Evolutionary conservation across 1,140 invertebrate genomes (phyloP).

Genomic region (Cepaea nemoralis): DNA sequence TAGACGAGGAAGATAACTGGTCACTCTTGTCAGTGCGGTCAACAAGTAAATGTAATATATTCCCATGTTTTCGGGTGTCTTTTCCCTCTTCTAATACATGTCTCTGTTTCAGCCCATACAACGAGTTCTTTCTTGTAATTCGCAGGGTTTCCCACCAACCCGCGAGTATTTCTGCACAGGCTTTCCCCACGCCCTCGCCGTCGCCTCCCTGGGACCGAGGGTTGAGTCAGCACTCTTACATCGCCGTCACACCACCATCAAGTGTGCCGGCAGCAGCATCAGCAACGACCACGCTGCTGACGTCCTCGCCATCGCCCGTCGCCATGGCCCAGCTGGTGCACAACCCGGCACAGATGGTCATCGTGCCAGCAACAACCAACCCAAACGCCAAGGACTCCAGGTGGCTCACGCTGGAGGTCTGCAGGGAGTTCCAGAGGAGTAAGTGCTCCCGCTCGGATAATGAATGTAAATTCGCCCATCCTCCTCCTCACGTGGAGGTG

Average conservation of each 20-base stretch:
- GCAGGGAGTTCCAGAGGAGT: constrained; percentile 98
- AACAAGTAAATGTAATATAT: background rate
- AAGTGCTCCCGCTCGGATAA: constrained; percentile 98
- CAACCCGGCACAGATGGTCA: constrained; percentile 54
- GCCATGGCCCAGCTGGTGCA: constrained; percentile 88
- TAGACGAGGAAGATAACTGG: no score
- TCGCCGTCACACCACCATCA: constrained; percentile 8
- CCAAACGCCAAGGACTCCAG: constrained; percentile 95
- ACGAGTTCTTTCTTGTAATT: background rate
- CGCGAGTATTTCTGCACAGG: constrained; percentile 22
- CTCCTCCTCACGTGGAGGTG: constrained; percentile 98
- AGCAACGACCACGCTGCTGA: background rate
- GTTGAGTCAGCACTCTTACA: background rate
- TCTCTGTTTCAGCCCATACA: no score
- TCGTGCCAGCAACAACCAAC: constrained; percentile 47
- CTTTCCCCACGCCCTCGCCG: constrained; percentile 28
- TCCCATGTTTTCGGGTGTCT: no score
- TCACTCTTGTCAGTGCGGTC: background rate
- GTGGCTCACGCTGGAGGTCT: constrained; percentile 99
- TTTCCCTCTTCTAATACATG: no score
- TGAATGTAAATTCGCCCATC: constrained; percentile 99
- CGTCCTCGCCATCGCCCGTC: constrained; percentile 60
- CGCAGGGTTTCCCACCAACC: constrained; percentile 27
- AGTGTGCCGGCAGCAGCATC: background rate
- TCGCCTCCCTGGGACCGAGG: constrained; percentile 38